These are phyloP conservation scores for Heterohyrax brucei DNA, from an alignment of 2,797 vertebrate genomes.

Conservation along the genomic window DNA sequence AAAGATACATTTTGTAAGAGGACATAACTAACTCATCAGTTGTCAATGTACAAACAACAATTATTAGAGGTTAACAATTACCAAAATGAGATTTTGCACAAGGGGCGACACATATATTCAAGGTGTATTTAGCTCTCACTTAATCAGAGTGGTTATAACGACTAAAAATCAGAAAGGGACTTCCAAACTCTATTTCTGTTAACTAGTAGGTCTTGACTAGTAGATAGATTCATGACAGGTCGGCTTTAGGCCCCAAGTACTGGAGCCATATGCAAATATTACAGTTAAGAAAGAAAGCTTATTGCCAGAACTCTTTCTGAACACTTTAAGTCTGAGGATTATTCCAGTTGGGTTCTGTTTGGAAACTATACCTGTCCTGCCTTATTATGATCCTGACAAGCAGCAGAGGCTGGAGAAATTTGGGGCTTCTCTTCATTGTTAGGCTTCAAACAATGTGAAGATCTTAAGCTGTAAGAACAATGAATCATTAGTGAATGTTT, in stretches of 20 bases:
- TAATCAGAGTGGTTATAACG: conserved; percentile 1
- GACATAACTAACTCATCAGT: neutral
- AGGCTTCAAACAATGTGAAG: conserved; percentile 71
- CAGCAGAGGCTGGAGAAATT: neutral
- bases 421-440: conserved; percentile 73
- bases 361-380: conserved; percentile 92
- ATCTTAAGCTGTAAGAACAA: conserved; percentile 80
- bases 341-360: neutral
- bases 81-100: conserved; percentile 50
- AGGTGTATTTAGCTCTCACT: conserved; percentile 38
- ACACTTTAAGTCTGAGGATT: conserved; percentile 37
- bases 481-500: conserved; percentile 37
- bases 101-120: neutral
- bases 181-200: conserved; percentile 7
- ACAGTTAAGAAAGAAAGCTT: neutral
- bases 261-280: neutral
- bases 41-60: neutral
- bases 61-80: neutral
- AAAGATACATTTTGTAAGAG: conserved; percentile 8
- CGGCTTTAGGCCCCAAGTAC: neutral
- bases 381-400: conserved; percentile 90
- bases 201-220: neutral
- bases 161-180: conserved; percentile 32
- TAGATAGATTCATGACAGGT: neutral
- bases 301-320: conserved; percentile 39